Base-by-base conservation (phyloP, 2,888 invertebrate genomes). In the Petrophora chlorosata region DNA sequence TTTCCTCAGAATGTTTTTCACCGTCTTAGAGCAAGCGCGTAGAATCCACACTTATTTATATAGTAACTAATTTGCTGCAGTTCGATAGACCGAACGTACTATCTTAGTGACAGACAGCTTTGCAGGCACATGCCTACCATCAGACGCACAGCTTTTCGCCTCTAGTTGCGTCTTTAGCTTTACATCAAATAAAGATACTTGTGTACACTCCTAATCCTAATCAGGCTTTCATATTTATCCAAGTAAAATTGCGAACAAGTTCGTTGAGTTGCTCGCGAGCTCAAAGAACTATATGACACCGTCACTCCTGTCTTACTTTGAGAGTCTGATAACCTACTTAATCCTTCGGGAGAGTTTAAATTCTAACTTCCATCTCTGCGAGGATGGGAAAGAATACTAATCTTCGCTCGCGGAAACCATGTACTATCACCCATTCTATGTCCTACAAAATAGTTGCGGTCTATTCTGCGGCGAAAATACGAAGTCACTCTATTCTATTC, bases 331-430 rank as follows among this genome's bases (percentile, higher is more conserved):
- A 55, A 60, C 56, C 54, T 51, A 53, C 50, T 55, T 59, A 60
- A 57, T 60, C 55, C 57, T 53, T 40, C 42, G 53, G 41, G 53
- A 47, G 56, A 55, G 48, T 55, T 60, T 57, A 57, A 52, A 53
- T 57, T 57, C 53, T 39, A 30, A 57, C 49, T 46, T 47, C 35
- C 42, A 44, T 43, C 39, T 39, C 29, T 29, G 28, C 28, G 53
- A 38, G 50, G 35, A 44, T 48, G 53, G 49, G 41, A 59, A 60
- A 57, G 60, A 57, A 60, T 60, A 57, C 60, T 60, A 51, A 60
- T 55, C 50, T 52, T 32, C 25, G 16, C 25, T 10, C 14, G 12
- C 10, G 26, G 17, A 17, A 28, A 12, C 10, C 16, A n/a, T 22
- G 41, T 9, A 10, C 0, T 25, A 10, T 9, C n/a, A 40, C 14